Percentiles rank a stretch among this genome's conserved stretches.
These are phyloP conservation scores for Leptothorax acervorum DNA, from an alignment of 2,888 invertebrate species.

Conservation along the genomic window DNA sequence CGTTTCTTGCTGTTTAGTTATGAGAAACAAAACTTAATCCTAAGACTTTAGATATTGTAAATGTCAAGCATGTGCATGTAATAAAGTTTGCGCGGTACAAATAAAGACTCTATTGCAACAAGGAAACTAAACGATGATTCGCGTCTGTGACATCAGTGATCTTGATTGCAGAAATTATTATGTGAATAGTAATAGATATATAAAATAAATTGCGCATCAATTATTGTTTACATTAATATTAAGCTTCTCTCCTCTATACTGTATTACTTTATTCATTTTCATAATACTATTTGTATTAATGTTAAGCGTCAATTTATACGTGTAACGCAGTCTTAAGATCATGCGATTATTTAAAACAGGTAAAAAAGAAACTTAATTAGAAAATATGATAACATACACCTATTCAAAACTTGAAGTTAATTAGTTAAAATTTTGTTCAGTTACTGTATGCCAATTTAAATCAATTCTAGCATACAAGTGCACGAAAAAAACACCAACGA, in stretches of 20 bases:
- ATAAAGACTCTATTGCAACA: background rate
- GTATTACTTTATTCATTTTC: background rate
- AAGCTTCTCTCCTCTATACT: background rate
- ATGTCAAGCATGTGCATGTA: background rate
- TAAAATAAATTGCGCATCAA: background rate
- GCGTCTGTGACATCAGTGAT: background rate
- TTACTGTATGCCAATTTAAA: background rate
- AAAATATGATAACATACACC: background rate
- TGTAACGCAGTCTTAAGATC: background rate
- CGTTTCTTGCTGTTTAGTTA: background rate
- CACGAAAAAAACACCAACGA: background rate
- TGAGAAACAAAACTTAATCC: background rate
- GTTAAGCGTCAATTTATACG: background rate
- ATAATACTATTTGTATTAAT: background rate
- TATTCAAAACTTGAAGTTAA: background rate
- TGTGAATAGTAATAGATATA: background rate
- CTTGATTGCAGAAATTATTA: background rate
- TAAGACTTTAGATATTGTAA: background rate
- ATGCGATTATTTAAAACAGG: background rate
- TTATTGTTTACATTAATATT: background rate
- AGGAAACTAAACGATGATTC: background rate
- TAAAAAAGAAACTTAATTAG: background rate
- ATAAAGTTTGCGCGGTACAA: background rate
- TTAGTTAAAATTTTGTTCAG: background rate
- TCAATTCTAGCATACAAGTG: background rate